Percentiles rank a stretch among this genome's conserved stretches.
Evolutionary conservation across 23 tunicate species (phyloP).

Genomic region (Trididemnum clinides): DNA sequence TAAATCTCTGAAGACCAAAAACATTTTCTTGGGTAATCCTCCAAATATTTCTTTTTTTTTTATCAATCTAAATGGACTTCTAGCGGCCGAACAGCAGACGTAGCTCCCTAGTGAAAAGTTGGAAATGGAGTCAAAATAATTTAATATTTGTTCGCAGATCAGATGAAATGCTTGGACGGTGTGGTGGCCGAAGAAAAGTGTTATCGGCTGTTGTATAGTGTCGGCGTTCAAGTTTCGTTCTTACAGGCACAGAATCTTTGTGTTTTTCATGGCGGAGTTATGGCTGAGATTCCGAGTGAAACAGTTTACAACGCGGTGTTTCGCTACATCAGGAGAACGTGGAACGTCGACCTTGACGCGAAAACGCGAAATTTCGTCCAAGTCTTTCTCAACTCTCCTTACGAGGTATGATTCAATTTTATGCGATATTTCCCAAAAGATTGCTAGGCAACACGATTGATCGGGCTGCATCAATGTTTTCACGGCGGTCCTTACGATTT

Average conservation of each 20-base stretch:
- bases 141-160: too few relatives aligned
- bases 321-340: background rate
- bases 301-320: background rate
- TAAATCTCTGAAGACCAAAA: too few relatives aligned
- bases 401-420: constrained; percentile 19
- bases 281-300: background rate
- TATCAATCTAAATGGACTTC: too few relatives aligned
- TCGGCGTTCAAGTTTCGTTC: constrained; percentile 5
- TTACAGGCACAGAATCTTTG: constrained; percentile 5
- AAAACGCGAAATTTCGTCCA: constrained; percentile 28
- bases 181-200: constrained; percentile 4
- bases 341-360: constrained; percentile 11
- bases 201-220: constrained; percentile 15
- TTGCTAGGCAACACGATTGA: too few relatives aligned
- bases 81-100: too few relatives aligned
- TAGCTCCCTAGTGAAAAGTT: too few relatives aligned
- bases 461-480: too few relatives aligned
- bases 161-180: constrained; percentile 25
- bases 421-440: too few relatives aligned
- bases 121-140: too few relatives aligned
- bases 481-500: too few relatives aligned
- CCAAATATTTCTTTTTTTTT: too few relatives aligned
- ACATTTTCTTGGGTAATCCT: too few relatives aligned
- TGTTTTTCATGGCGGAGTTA: constrained; percentile 11
- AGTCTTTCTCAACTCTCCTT: background rate